Base-by-base conservation (phyloP, 2,888 invertebrate species). In the Coecobrya sp. region DNA sequence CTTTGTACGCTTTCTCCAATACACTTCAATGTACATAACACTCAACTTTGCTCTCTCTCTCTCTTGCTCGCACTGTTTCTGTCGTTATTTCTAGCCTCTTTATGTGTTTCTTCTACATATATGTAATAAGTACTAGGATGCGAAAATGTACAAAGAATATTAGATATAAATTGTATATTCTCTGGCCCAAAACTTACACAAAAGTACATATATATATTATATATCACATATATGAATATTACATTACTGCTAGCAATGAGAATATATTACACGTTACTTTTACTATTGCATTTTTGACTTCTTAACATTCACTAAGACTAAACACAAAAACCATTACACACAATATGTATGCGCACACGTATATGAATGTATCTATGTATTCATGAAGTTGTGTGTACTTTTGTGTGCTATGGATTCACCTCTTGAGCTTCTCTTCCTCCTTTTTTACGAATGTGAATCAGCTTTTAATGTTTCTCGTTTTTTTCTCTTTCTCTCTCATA, bases 41-140 rank as follows among this genome's bases (percentile, higher is more conserved):
- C 82, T 82, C 82, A 82, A 82, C 82, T 82, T 82, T 82, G 82
- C 82, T 82, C 82, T 62, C 62, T 82, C 81, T 59, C 82, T 82
- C 82, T 62, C 62, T 82, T 59, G 16, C 59, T 82, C 73, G 65
- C 86, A 86, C 86, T 85, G 73, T 73, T 70, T 25, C 82, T 82
- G 62, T 82, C 82, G 82, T 82, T 70, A 86, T 70, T 86, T 70
- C 68, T 85, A 13, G 7, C 10, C 8, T 45, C 13, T 68, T 45
- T 45, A 68, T 85, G 45, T 65, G 36, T 16, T 22, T 68, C 65
- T 49, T 27, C 30, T 36, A n/a, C n/a, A n/a, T n/a, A n/a, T 10
- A 16, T 86, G 55, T 52, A 86, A 4, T 52, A 82, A 19, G 42
- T 82, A 62, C 25, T 59, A 22, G 27, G 22, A 22, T 62, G 82